Conservation (phyloP, 1,140 invertebrate genomes). For the Tetraneura akinire region DNA sequence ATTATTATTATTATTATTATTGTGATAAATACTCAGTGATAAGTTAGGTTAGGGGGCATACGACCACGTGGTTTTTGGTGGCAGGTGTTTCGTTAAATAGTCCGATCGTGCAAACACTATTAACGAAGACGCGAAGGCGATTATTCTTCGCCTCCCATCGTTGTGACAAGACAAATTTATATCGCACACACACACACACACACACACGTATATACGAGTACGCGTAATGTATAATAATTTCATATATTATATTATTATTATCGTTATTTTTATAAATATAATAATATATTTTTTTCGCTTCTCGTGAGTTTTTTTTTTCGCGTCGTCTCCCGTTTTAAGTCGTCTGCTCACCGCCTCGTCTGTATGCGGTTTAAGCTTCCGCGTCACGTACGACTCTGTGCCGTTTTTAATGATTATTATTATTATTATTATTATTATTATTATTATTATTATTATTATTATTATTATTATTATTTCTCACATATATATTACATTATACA, state of each 20-base stretch:
- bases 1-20: too few relatives aligned
- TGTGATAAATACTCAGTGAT: too few relatives aligned
- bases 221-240: not conserved
- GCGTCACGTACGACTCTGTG: constrained; percentile 31
- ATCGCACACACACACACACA: not conserved
- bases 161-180: constrained; percentile 40
- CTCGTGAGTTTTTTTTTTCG: constrained; percentile 11
- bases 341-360: not conserved
- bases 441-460: too few relatives aligned
- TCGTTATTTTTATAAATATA: not conserved
- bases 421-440: too few relatives aligned
- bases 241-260: constrained; percentile 10
- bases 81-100: not conserved
- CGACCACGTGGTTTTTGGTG: not conserved
- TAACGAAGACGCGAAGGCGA: constrained; percentile 26
- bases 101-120: constrained; percentile 25
- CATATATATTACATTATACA: not conserved
- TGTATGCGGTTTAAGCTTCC: not conserved
- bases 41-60: not conserved
- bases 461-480: constrained; percentile 32
- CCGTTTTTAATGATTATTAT: constrained; percentile 42
- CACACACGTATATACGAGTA: not conserved
- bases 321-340: constrained; percentile 29
- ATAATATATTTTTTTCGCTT: not conserved
- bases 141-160: not conserved